phyloP scores from a whole-genome alignment of 1,140 invertebrate species.

The Drosophila lacertosa region DNA sequence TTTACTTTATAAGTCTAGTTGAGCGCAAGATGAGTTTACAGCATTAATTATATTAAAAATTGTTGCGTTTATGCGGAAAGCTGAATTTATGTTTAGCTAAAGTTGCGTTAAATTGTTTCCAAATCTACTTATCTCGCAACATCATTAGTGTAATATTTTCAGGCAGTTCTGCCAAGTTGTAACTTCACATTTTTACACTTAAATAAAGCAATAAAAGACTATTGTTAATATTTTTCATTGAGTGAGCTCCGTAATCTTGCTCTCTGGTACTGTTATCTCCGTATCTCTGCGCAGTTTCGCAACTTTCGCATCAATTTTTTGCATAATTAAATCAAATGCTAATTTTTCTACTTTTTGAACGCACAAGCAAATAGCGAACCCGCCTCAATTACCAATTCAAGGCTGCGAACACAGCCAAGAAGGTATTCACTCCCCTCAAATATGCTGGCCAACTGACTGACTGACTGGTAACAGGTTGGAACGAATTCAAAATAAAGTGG shows the following conservation, averaged over 20 bases:
- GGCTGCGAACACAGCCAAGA: slow-evolving; percentile 30
- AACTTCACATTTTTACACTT: not conserved
- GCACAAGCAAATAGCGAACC: not conserved
- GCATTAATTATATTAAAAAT: slow-evolving; percentile 12
- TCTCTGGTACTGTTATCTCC: not conserved
- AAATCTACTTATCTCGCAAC: not conserved
- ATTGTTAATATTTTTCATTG: too few relatives aligned
- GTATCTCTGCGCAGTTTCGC: not conserved
- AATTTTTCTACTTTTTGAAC: slow-evolving; percentile 48
- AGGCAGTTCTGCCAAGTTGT: too few relatives aligned
- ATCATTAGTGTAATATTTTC: not conserved
- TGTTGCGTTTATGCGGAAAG: not conserved
- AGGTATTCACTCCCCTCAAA: slow-evolving; percentile 15
- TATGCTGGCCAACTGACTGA: not conserved
- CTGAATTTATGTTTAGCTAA: not conserved
- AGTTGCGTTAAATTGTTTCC: slow-evolving; percentile 4
- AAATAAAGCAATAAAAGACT: not conserved
- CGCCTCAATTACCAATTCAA: slow-evolving; percentile 60
- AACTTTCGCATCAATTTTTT: slow-evolving; percentile 26
- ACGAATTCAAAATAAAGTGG: slow-evolving; percentile 29
- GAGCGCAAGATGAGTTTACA: slow-evolving; percentile 11
- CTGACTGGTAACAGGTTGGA: slow-evolving; percentile 23
- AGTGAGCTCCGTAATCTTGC: too few relatives aligned
- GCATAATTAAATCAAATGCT: slow-evolving; percentile 72
- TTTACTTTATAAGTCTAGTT: slow-evolving; percentile 11